Conservation (phyloP, 2,888 invertebrate species). For the Bombylius major region DNA sequence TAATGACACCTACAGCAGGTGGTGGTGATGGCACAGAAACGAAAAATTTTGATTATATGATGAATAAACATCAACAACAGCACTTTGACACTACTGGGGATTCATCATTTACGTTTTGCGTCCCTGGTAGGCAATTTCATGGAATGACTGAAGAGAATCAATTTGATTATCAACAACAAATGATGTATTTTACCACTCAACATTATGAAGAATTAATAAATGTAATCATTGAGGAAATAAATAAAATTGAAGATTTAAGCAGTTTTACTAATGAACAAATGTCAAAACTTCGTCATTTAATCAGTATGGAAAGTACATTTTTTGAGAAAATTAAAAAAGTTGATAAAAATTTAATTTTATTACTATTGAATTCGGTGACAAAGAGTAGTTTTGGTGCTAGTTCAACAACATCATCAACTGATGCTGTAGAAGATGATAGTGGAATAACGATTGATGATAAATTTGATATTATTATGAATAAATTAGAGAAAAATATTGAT, state of each 20-base stretch:
- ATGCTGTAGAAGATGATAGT: not conserved
- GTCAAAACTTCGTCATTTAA: conserved; percentile 22
- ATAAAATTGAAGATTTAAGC: conserved; percentile 27
- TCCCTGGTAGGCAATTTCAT: not conserved
- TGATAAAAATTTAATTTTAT: conserved; percentile 29
- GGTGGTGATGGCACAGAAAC: not conserved
- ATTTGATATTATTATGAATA: conserved; percentile 25
- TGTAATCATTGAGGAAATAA: conserved; percentile 26
- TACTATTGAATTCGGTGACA: conserved; percentile 30
- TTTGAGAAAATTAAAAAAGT: conserved; percentile 32
- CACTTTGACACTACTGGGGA: too few species aligned
- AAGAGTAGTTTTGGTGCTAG: conserved; percentile 1
- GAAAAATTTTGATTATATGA: conserved; percentile 1
- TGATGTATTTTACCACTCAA: not conserved
- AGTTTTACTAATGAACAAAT: conserved; percentile 23
- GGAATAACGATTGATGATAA: conserved; percentile 6
- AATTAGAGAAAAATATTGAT: conserved; percentile 31
- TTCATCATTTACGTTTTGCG: too few species aligned
- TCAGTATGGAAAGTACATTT: conserved; percentile 25
- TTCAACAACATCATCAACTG: not conserved
- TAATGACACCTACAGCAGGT: conserved; percentile 9
- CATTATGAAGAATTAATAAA: conserved; percentile 14
- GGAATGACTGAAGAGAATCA: not conserved
- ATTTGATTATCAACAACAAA: not conserved
- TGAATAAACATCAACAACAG: not conserved